Evolutionary conservation across 2,113 vertebrate genomes (phyloP).

Genomic region (Lamprotornis superbus): DNA sequence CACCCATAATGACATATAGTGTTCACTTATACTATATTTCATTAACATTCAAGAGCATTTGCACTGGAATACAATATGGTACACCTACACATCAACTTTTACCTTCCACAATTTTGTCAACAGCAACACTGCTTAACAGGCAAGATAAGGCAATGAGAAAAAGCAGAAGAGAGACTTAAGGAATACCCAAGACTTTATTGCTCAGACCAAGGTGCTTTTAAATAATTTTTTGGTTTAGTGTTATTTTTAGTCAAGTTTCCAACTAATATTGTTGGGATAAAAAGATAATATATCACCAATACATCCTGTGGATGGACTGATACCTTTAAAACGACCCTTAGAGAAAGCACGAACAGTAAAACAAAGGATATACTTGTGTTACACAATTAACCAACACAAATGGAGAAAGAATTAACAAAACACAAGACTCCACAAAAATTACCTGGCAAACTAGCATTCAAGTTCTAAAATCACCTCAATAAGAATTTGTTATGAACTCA

Average conservation of each 20-base stretch:
- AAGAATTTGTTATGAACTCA: neutral
- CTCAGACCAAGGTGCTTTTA: neutral
- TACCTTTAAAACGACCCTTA: neutral
- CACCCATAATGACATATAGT: neutral
- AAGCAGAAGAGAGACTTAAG: neutral
- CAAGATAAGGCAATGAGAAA: neutral
- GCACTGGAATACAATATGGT: neutral
- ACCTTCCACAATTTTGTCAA: neutral
- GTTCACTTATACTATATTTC: neutral
- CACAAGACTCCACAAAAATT: neutral
- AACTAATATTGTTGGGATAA: neutral
- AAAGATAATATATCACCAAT: neutral
- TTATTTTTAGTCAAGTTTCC: neutral
- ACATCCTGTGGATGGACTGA: neutral
- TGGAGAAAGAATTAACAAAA: neutral
- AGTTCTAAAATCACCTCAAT: neutral
- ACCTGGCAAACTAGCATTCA: neutral
- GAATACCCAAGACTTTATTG: neutral
- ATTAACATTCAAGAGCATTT: neutral
- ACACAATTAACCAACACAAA: neutral
- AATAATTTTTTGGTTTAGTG: neutral
- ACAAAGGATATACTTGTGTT: neutral
- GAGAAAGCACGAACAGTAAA: neutral
- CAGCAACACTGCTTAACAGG: neutral
- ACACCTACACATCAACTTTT: neutral